Conservation (phyloP, 2,888 invertebrate species). For the Geophilus truncorum region DNA sequence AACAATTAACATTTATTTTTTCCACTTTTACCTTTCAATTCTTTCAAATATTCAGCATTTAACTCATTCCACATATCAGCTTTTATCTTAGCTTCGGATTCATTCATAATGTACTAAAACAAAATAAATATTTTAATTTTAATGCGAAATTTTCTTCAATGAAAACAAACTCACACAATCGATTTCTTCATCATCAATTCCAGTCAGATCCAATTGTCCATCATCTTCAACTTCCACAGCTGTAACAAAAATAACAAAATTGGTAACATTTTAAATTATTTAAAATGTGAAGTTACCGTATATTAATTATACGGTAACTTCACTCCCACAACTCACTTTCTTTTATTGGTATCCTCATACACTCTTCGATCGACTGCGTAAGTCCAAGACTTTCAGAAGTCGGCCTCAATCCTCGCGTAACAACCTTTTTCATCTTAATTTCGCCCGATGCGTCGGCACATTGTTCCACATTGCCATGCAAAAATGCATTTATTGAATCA, state of each 20-base stretch:
- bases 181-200: slow-evolving; percentile 83
- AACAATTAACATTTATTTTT: background rate
- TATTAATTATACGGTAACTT: too few relatives aligned
- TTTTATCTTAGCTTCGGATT: slow-evolving; percentile 74
- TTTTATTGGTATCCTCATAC: slow-evolving; percentile 38
- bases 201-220: slow-evolving; percentile 61
- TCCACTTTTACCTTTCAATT: slow-evolving; percentile 66
- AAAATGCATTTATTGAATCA: slow-evolving; percentile 29
- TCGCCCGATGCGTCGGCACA: background rate
- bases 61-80: slow-evolving; percentile 78
- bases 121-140: slow-evolving; percentile 33
- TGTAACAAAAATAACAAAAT: background rate
- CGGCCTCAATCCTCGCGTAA: slow-evolving; percentile 41
- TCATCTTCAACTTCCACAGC: slow-evolving; percentile 41
- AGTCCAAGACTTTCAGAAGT: slow-evolving; percentile 71
- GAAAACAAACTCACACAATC: slow-evolving; percentile 55
- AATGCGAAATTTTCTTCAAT: too few relatives aligned
- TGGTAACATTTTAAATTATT: too few relatives aligned
- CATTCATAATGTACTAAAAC: slow-evolving; percentile 66
- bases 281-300: too few relatives aligned
- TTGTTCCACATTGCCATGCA: background rate
- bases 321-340: too few relatives aligned
- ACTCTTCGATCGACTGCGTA: slow-evolving; percentile 55
- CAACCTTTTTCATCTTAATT: background rate
- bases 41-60: slow-evolving; percentile 79